Conservation (phyloP, 1,140 invertebrate species). For the Scylla paramamosain region DNA sequence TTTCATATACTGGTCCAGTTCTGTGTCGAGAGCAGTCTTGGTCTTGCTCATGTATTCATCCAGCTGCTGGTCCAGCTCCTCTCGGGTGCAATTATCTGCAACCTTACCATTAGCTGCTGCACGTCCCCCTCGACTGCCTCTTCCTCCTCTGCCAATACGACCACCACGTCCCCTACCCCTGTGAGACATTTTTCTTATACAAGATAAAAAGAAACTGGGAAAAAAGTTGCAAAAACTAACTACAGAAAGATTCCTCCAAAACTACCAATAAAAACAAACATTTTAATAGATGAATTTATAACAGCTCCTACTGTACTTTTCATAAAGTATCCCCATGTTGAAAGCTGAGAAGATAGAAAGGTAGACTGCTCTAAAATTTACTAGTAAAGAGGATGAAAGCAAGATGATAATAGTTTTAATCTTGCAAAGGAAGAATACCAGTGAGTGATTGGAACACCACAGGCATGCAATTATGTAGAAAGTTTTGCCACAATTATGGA, state of each 20-base stretch:
- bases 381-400: no score
- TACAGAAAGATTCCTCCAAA: not conserved
- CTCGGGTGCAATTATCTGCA: conserved; percentile 29
- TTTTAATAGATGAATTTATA: no score
- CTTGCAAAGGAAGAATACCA: no score
- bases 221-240: not conserved
- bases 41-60: conserved; percentile 73
- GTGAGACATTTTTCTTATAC: no score
- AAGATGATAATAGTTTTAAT: no score
- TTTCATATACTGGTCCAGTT: conserved; percentile 67
- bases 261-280: not conserved
- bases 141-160: conserved; percentile 37
- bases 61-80: conserved; percentile 66
- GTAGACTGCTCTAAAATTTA: no score
- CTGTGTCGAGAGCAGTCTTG: conserved; percentile 60
- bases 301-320: no score
- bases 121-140: conserved; percentile 47
- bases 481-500: no score
- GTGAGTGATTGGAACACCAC: no score
- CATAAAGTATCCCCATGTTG: no score
- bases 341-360: no score
- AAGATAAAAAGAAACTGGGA: not conserved
- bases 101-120: not conserved
- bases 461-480: no score
- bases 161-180: conserved; percentile 68